Evolutionary conservation across 2,888 invertebrate species (phyloP).

Genomic region (Noctua pronuba): DNA sequence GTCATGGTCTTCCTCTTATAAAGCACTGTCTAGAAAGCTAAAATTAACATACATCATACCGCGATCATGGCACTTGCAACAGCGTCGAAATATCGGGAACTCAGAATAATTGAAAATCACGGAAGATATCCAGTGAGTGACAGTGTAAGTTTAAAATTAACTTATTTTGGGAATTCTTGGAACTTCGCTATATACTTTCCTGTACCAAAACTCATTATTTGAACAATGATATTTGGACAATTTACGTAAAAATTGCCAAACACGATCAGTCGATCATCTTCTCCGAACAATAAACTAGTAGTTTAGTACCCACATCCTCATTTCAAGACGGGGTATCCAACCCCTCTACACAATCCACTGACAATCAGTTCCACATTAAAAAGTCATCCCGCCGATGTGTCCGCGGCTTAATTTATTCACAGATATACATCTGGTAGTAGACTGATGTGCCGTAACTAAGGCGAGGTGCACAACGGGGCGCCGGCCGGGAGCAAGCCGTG

Average conservation of each 20-base stretch:
- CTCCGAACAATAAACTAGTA: not conserved
- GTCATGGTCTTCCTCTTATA: no score
- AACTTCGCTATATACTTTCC: no score
- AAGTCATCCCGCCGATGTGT: slow-evolving; percentile 73
- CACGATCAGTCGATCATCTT: not conserved
- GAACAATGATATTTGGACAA: not conserved
- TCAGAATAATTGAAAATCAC: no score
- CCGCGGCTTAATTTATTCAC: slow-evolving; percentile 79
- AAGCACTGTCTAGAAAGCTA: no score
- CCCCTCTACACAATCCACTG: slow-evolving; percentile 42
- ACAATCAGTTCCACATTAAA: slow-evolving; percentile 77
- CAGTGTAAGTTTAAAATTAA: no score
- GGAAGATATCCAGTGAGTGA: no score
- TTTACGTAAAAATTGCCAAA: no score
- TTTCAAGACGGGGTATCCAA: slow-evolving; percentile 17
- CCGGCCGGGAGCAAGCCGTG: slow-evolving; percentile 38
- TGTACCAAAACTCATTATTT: not conserved
- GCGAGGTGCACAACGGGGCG: slow-evolving; percentile 55
- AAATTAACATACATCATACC: no score
- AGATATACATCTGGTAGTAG: slow-evolving; percentile 78
- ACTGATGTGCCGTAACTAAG: slow-evolving; percentile 74
- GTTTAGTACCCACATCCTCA: not conserved
- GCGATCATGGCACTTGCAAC: no score
- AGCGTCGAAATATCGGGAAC: no score
- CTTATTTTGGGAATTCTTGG: no score